Percentiles rank a stretch among this genome's conserved stretches.
phyloP scores from a whole-genome alignment of 2,888 invertebrate species.

The Nudaria mundana region DNA sequence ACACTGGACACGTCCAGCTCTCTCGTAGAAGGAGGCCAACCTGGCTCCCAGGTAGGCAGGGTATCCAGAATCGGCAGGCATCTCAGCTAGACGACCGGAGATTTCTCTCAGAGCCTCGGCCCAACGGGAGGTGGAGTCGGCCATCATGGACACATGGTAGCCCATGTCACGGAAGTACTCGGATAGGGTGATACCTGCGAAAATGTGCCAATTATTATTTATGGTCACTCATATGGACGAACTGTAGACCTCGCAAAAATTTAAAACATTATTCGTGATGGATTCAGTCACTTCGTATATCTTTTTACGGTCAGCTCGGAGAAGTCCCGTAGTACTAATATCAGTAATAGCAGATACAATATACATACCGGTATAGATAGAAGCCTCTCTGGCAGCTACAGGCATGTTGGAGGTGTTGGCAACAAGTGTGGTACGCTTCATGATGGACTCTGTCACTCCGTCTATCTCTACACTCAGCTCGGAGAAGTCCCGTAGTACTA shows the following conservation, averaged over 20 bases:
- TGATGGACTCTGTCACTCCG: no score
- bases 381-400: no score
- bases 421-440: no score
- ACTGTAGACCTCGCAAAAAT: no score
- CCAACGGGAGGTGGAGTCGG: conserved; percentile 99
- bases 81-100: conserved; percentile 99
- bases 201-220: no score
- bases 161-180: conserved; percentile 99
- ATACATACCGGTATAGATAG: no score
- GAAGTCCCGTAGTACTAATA: conserved; percentile 98
- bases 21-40: conserved; percentile 99
- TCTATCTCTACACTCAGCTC: no score
- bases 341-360: no score
- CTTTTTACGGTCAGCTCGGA: conserved; percentile 98
- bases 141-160: conserved; percentile 99
- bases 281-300: conserved; percentile 98
- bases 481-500: no score
- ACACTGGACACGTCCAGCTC: conserved; percentile 98
- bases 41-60: conserved; percentile 99
- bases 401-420: no score
- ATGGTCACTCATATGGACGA: no score
- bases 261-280: no score
- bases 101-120: conserved; percentile 99
- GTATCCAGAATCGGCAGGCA: conserved; percentile 99
- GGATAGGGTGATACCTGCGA: conserved; percentile 97